phyloP scores from a whole-genome alignment of 2,797 vertebrate species.

The Lacerta viridis region DNA sequence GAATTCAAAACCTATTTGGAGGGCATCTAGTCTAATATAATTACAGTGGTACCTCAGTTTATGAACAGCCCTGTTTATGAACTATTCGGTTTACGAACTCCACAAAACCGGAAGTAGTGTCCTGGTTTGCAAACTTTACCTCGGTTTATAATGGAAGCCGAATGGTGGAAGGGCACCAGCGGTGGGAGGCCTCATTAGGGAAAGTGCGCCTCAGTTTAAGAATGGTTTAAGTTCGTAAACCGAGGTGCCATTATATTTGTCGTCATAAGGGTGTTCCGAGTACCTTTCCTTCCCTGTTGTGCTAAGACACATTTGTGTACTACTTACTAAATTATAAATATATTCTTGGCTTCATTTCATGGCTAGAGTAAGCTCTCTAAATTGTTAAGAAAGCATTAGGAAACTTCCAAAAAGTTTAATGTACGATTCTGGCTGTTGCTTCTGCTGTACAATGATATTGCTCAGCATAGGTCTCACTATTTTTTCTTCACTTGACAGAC shows the following conservation, averaged over 20 bases:
- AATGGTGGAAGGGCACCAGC: too few relatives aligned
- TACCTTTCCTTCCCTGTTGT: slow-evolving; percentile 18
- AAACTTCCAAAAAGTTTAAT: slow-evolving; percentile 43
- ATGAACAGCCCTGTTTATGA: too few relatives aligned
- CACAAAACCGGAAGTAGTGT: too few relatives aligned
- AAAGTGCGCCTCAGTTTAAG: too few relatives aligned
- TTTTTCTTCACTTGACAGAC: slow-evolving; percentile 75
- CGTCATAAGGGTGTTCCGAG: slow-evolving; percentile 29
- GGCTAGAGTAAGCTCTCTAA: not conserved
- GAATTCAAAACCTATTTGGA: slow-evolving; percentile 36
- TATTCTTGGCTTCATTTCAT: not conserved
- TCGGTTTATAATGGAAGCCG: too few relatives aligned
- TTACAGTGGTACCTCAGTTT: slow-evolving; percentile 1
- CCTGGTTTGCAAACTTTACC: too few relatives aligned
- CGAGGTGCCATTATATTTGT: too few relatives aligned
- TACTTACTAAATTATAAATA: not conserved
- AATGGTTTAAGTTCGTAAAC: too few relatives aligned
- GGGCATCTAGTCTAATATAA: slow-evolving; percentile 42
- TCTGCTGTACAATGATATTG: slow-evolving; percentile 25
- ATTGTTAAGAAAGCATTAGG: slow-evolving; percentile 11
- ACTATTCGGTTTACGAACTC: too few relatives aligned
- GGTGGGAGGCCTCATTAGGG: too few relatives aligned
- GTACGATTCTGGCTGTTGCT: slow-evolving; percentile 56
- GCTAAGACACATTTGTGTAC: slow-evolving; percentile 24
- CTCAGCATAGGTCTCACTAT: slow-evolving; percentile 57